phyloP scores from a whole-genome alignment of 2,797 vertebrate species.

The Siniperca undulata region DNA sequence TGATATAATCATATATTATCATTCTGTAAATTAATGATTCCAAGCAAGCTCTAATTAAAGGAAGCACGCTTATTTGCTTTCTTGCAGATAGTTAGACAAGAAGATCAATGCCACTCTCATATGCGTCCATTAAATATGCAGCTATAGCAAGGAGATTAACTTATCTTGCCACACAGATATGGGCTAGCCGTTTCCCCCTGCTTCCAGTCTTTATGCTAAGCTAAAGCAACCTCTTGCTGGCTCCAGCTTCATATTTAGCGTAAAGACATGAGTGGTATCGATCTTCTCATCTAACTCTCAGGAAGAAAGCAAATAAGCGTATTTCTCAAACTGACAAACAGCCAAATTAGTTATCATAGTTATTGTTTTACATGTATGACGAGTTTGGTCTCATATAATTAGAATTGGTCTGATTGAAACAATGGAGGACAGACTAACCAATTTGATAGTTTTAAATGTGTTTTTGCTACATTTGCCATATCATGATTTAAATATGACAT shows the following conservation, averaged over 20 bases:
- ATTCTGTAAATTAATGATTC: not conserved
- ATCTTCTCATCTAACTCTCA: not conserved
- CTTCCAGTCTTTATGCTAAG: not conserved
- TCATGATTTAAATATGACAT: not conserved
- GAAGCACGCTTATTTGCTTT: not conserved
- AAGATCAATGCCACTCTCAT: slow-evolving; percentile 5
- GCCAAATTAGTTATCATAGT: not conserved
- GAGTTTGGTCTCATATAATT: not conserved
- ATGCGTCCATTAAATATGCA: slow-evolving; percentile 7
- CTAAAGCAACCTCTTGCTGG: not conserved
- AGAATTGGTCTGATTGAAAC: not conserved
- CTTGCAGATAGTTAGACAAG: not conserved
- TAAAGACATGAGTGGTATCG: not conserved
- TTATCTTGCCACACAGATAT: not conserved
- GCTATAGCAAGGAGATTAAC: slow-evolving; percentile 13
- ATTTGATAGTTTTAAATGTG: not conserved
- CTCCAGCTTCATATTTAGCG: not conserved
- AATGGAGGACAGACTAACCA: not conserved
- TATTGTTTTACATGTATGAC: not conserved
- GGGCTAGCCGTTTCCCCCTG: not conserved
- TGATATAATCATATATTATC: not conserved
- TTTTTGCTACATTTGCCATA: not conserved
- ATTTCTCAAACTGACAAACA: not conserved
- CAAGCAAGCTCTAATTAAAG: not conserved
- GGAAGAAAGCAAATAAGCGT: not conserved